Evolutionary conservation across 2,113 vertebrate species (phyloP).

Genomic region (Clinocottus analis): DNA sequence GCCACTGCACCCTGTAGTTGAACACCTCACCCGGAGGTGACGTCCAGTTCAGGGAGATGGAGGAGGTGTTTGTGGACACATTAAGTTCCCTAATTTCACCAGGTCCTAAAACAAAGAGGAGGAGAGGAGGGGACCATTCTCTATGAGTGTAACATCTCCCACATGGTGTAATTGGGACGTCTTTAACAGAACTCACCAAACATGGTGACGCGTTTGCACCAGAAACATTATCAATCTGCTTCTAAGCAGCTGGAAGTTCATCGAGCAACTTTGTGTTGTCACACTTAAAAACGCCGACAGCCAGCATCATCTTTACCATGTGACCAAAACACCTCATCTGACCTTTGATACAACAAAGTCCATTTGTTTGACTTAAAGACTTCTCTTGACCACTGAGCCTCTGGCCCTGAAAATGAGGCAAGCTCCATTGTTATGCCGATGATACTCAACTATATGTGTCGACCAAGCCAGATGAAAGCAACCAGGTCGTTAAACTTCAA

Average conservation of each 20-base stretch:
- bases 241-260: neutral
- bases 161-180: neutral
- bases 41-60: slow-evolving; percentile 47
- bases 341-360: neutral
- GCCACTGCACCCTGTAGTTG: slow-evolving; percentile 32
- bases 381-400: neutral
- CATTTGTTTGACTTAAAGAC: neutral
- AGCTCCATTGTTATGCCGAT: no score
- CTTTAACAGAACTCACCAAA: neutral
- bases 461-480: no score
- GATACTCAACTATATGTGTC: no score
- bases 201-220: neutral
- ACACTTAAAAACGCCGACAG: neutral
- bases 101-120: neutral
- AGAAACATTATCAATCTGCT: neutral
- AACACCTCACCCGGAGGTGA: slow-evolving; percentile 23
- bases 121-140: neutral
- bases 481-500: no score
- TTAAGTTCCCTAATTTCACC: neutral
- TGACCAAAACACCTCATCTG: neutral
- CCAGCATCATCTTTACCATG: neutral
- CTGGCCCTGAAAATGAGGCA: neutral
- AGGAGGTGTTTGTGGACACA: neutral
- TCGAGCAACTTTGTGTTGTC: neutral
- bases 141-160: neutral